Conservation (phyloP, 2,888 invertebrate genomes). For the Cheilosia soror region DNA sequence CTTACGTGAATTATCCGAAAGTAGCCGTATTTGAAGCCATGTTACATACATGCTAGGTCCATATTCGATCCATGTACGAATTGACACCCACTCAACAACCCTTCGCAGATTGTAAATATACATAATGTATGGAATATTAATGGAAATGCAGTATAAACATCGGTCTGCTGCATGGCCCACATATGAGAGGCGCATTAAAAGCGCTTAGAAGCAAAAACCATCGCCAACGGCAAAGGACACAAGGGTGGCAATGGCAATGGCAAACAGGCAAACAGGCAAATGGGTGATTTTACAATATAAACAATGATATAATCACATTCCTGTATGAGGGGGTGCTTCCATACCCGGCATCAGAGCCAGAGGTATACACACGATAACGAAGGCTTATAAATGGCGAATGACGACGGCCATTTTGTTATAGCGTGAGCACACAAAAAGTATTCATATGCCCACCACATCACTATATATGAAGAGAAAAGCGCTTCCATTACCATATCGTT, state of each 20-base stretch:
- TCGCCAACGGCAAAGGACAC: slow-evolving; percentile 68
- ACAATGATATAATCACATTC: slow-evolving; percentile 75
- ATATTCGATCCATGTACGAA: slow-evolving; percentile 16
- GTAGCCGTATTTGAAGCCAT: slow-evolving; percentile 48
- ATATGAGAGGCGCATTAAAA: slow-evolving; percentile 70
- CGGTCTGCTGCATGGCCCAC: slow-evolving; percentile 68
- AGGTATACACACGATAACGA: slow-evolving; percentile 73
- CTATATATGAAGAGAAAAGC: slow-evolving; percentile 60
- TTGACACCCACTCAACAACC: slow-evolving; percentile 63
- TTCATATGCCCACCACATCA: slow-evolving; percentile 62
- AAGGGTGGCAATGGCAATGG: slow-evolving; percentile 43
- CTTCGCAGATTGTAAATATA: slow-evolving; percentile 37
- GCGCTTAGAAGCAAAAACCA: slow-evolving; percentile 51
- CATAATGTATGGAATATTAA: slow-evolving; percentile 58
- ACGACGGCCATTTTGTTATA: slow-evolving; percentile 78
- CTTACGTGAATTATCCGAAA: slow-evolving; percentile 39
- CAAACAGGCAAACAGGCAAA: slow-evolving; percentile 26
- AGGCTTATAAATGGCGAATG: slow-evolving; percentile 77
- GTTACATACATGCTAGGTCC: slow-evolving; percentile 5
- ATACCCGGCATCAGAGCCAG: neutral
- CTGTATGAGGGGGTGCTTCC: slow-evolving; percentile 60
- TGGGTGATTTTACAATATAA: slow-evolving; percentile 75
- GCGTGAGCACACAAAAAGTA: slow-evolving; percentile 53
- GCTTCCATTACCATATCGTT: slow-evolving; percentile 73
- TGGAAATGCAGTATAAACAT: slow-evolving; percentile 67